Evolutionary conservation across 2,888 invertebrate species (phyloP).

Genomic region (Habroteleia sp.): DNA sequence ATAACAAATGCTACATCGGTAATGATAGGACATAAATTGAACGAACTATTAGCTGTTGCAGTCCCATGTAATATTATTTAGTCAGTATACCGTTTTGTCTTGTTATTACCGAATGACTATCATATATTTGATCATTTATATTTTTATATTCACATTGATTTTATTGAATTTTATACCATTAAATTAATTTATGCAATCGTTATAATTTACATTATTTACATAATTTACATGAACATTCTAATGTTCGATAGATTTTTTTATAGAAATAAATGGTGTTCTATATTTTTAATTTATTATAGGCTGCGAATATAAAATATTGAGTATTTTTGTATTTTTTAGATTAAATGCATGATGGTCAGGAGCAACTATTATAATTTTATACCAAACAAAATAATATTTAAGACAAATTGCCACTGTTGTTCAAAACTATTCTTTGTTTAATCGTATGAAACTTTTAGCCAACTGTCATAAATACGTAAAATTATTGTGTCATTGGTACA

Average conservation of each 20-base stretch:
- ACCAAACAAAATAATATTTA: constrained; percentile 36
- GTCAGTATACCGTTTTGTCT: no score
- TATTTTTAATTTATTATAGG: neutral
- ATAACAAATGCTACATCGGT: constrained; percentile 23
- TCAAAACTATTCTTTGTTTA: constrained; percentile 18
- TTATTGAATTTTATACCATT: no score
- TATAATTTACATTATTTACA: no score
- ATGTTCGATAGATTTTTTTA: no score
- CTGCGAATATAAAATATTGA: no score
- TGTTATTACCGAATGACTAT: constrained; percentile 28
- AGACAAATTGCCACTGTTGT: constrained; percentile 30
- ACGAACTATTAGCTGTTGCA: no score
- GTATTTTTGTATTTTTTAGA: neutral
- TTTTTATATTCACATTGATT: no score
- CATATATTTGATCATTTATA: constrained; percentile 26
- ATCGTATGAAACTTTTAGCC: constrained; percentile 3
- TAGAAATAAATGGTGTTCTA: neutral
- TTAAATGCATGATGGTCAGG: constrained; percentile 9
- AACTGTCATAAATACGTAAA: constrained; percentile 21
- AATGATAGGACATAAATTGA: constrained; percentile 15
- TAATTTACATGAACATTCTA: no score
- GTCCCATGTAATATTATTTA: no score
- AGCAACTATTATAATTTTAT: constrained; percentile 26
- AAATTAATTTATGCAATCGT: no score
- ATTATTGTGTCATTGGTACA: constrained; percentile 23